A percentile compares a stretch with the other conserved stretches of the same genome.
These are phyloP conservation scores for Cryptocephalus primarius DNA, from an alignment of 2,888 invertebrate species.

Conservation along the genomic window DNA sequence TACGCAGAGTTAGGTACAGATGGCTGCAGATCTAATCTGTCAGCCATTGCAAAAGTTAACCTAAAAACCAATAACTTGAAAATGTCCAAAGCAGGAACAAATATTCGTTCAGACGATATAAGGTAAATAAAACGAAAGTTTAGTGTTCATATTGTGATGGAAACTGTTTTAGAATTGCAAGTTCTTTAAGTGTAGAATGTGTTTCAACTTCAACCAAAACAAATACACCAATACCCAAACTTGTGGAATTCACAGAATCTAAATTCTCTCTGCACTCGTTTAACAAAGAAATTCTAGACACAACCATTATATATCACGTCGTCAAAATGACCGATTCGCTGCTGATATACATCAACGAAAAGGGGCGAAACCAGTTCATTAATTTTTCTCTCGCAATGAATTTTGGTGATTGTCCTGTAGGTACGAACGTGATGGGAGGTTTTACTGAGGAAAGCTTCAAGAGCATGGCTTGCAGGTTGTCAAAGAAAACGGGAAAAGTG, in stretches of 20 bases:
- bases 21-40: too few relatives aligned
- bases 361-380: slow-evolving; percentile 26
- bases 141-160: too few relatives aligned
- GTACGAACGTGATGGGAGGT: slow-evolving; percentile 34
- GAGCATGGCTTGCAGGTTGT: slow-evolving; percentile 24
- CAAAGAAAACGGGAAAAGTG: slow-evolving; percentile 36
- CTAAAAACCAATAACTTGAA: too few relatives aligned
- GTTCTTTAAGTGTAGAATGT: too few relatives aligned
- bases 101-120: too few relatives aligned
- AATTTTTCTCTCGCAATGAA: slow-evolving; percentile 34
- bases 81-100: too few relatives aligned
- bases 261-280: background rate
- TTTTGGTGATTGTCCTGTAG: slow-evolving; percentile 23
- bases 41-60: too few relatives aligned
- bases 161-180: too few relatives aligned
- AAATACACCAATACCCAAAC: background rate
- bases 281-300: slow-evolving; percentile 28
- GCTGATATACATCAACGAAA: slow-evolving; percentile 37
- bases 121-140: too few relatives aligned
- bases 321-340: slow-evolving; percentile 37
- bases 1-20: too few relatives aligned
- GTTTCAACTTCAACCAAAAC: too few relatives aligned
- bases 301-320: slow-evolving; percentile 32
- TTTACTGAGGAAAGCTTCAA: slow-evolving; percentile 23
- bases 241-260: background rate